These are phyloP conservation scores for Drosophila orena DNA, from an alignment of 1,140 invertebrate genomes.

Conservation along the genomic window DNA sequence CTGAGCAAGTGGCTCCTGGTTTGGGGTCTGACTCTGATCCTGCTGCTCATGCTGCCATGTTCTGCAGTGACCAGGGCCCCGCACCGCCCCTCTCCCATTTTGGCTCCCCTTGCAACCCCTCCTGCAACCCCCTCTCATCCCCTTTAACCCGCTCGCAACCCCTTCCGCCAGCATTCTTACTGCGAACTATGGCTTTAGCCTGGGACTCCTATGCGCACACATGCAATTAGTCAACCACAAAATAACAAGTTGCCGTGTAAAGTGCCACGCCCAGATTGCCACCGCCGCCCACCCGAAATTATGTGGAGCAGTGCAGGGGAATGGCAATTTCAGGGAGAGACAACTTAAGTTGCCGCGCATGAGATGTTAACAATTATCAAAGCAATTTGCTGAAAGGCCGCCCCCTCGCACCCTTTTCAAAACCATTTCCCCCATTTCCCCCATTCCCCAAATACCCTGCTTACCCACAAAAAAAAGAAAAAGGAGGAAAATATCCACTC, in stretches of 20 bases:
- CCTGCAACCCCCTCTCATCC: background rate
- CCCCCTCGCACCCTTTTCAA: background rate
- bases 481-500: background rate
- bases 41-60: conserved; percentile 50
- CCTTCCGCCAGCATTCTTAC: background rate
- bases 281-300: background rate
- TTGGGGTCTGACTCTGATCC: conserved; percentile 38
- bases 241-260: conserved; percentile 78
- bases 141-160: background rate
- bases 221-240: conserved; percentile 78
- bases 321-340: background rate
- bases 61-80: conserved; percentile 40
- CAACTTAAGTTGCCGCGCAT: conserved; percentile 42
- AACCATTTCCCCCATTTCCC: background rate
- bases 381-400: conserved; percentile 55
- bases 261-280: conserved; percentile 61
- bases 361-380: conserved; percentile 71
- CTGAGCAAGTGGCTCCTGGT: conserved; percentile 59
- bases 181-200: conserved; percentile 29
- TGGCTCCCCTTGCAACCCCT: background rate
- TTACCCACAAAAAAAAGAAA: background rate
- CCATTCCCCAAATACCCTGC: background rate
- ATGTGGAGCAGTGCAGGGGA: background rate
- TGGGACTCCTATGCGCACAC: conserved; percentile 52
- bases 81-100: background rate